These are phyloP conservation scores for Danio tinwini DNA, from an alignment of 2,797 vertebrate genomes.

Conservation along the genomic window DNA sequence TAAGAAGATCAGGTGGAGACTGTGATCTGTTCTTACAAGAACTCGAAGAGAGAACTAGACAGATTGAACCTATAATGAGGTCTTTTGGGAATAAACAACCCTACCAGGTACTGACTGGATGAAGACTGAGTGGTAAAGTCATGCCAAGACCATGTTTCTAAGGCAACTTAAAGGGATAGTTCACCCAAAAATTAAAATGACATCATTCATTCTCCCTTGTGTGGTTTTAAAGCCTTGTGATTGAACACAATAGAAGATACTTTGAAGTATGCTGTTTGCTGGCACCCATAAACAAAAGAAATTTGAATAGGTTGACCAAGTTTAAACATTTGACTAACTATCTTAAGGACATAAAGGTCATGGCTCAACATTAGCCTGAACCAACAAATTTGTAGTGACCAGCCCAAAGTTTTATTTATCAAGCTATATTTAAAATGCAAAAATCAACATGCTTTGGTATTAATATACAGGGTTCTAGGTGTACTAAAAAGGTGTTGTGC, in stretches of 20 bases:
- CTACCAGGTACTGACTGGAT: background rate
- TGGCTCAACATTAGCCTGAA: background rate
- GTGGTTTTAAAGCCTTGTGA: too few species aligned
- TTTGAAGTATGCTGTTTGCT: too few species aligned
- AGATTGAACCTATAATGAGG: background rate
- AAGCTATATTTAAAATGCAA: background rate
- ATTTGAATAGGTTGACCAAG: too few species aligned
- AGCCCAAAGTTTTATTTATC: background rate
- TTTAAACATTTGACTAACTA: too few species aligned
- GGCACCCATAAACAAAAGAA: too few species aligned
- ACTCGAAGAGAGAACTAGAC: slow-evolving; percentile 15
- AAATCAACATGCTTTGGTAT: background rate
- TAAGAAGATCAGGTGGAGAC: slow-evolving; percentile 52
- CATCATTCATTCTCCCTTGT: too few species aligned
- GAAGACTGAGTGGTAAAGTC: background rate
- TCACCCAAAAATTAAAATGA: too few species aligned
- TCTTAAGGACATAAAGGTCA: background rate
- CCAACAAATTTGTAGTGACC: background rate
- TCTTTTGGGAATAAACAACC: slow-evolving; percentile 3
- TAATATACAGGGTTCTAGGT: background rate
- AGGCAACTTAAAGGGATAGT: too few species aligned
- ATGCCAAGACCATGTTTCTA: too few species aligned
- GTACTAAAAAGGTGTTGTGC: slow-evolving; percentile 41
- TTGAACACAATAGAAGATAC: too few species aligned
- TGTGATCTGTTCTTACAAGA: slow-evolving; percentile 15